Evolutionary conservation across 2,888 invertebrate species (phyloP).

Genomic region (Acronicta psi): DNA sequence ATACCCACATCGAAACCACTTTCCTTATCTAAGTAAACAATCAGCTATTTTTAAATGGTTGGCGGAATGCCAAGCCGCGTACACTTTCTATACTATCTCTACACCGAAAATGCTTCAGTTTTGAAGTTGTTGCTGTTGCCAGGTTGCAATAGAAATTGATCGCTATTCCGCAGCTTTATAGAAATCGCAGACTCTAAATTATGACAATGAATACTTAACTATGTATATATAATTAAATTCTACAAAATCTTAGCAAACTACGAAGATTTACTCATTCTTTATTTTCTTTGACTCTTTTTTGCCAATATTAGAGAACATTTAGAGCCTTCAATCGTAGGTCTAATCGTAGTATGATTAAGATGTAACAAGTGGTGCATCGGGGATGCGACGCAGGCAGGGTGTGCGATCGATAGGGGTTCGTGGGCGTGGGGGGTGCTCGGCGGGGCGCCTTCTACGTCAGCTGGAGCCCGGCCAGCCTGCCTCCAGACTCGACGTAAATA

Average conservation of each 20-base stretch:
- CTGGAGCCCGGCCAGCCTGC: constrained; percentile 66
- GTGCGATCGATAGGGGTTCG: constrained; percentile 64
- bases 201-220: too few relatives aligned
- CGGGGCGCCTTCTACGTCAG: constrained; percentile 65
- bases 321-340: constrained; percentile 6
- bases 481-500: constrained; percentile 62
- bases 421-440: constrained; percentile 52
- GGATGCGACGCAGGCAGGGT: constrained; percentile 65
- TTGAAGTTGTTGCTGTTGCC: constrained; percentile 29
- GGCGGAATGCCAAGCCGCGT: constrained; percentile 54
- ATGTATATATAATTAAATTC: too few relatives aligned
- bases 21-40: constrained; percentile 66
- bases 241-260: too few relatives aligned
- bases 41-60: constrained; percentile 54
- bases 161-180: constrained; percentile 12
- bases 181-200: neutral
- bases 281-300: neutral
- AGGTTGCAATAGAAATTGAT: constrained; percentile 23
- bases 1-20: constrained; percentile 60
- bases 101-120: constrained; percentile 37
- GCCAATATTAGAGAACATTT: neutral
- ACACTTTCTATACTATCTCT: constrained; percentile 52
- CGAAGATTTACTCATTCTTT: neutral
- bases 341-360: constrained; percentile 56
- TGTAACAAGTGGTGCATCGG: constrained; percentile 84